Evolutionary conservation across 2,113 vertebrate species (phyloP), one percentile per base, ranked within the genome.

Genomic region (Eulacestoma nigropectus): DNA sequence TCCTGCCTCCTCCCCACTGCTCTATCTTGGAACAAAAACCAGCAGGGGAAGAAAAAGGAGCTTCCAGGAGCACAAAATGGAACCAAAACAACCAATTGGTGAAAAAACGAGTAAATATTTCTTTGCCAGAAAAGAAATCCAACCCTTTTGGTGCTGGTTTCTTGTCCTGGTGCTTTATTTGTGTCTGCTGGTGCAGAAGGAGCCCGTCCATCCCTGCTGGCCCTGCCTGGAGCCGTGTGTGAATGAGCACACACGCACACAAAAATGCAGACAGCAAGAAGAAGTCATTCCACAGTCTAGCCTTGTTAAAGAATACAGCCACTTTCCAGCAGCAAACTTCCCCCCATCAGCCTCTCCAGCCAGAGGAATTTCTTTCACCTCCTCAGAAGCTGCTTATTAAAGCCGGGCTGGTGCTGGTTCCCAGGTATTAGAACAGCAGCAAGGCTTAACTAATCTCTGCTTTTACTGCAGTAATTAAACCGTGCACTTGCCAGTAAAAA

Each of bases 391-490:
- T 67, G 82, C 91, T 96, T 95, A 96, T 96, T 95, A 97, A 90
- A 97, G 91, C 59, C 42, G 80, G 85, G 84, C 91, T 56, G 87
- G 84, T 69, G 95, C 96, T 96, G 94, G 96, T 95, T 97, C 95
- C 94, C 92, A 95, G 93, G 78, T 96, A 97, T 92, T 93, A 96
- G 93, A 97, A 96, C 94, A 95, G 97, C 97, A 96, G 97, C 96
- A 97, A 95, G 95, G 79, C 90, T 97, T 92, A 96, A 96, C 96
- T 97, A 97, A 97, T 97, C 97, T 96, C 89, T 95, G 76, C 84
- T 97, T 98, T 98, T 98, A 98, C 72, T 96, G 84, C 87, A 0
- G 60, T 95, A 96, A 97, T 98, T 98, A 98, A 98, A 97, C 85
- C 46, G 16, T 89, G 82, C 95, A 97, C 96, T 97, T 96, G 97